Evolutionary conservation across 2,113 vertebrate genomes (phyloP).

Genomic region (Leptocoma aspasia): DNA sequence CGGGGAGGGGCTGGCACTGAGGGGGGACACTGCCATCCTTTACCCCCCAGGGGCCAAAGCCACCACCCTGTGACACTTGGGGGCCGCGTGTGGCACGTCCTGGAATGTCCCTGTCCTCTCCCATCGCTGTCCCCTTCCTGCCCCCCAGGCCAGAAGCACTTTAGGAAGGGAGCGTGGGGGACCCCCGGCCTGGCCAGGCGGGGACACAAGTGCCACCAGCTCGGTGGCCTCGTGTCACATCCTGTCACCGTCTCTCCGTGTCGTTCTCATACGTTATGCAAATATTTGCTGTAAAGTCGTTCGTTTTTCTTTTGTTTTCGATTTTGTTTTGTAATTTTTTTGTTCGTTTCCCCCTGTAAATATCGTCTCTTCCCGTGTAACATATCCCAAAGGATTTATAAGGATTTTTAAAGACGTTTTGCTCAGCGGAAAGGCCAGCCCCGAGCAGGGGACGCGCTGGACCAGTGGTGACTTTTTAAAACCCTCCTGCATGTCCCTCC

Average conservation of each 20-base stretch:
- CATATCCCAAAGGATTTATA: conserved; percentile 91
- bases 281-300: conserved; percentile 76
- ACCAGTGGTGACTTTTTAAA: conserved; percentile 66
- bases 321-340: neutral
- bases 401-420: conserved; percentile 79
- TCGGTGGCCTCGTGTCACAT: neutral
- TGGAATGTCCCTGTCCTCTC: neutral
- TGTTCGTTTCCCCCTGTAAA: conserved; percentile 71
- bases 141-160: neutral
- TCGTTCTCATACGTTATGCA: conserved; percentile 61
- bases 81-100: neutral
- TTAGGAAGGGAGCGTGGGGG: neutral
- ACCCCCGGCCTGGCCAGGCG: neutral
- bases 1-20: neutral
- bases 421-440: conserved; percentile 72
- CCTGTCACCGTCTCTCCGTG: neutral
- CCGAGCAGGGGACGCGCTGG: conserved; percentile 42
- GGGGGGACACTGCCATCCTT: neutral
- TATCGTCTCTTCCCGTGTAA: conserved; percentile 85
- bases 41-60: neutral
- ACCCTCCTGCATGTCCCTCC: neutral
- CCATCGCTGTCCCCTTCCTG: neutral
- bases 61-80: neutral
- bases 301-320: neutral
- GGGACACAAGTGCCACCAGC: neutral